Conservation (phyloP, 2,797 vertebrate species). For the Syngnathus rostellatus region DNA sequence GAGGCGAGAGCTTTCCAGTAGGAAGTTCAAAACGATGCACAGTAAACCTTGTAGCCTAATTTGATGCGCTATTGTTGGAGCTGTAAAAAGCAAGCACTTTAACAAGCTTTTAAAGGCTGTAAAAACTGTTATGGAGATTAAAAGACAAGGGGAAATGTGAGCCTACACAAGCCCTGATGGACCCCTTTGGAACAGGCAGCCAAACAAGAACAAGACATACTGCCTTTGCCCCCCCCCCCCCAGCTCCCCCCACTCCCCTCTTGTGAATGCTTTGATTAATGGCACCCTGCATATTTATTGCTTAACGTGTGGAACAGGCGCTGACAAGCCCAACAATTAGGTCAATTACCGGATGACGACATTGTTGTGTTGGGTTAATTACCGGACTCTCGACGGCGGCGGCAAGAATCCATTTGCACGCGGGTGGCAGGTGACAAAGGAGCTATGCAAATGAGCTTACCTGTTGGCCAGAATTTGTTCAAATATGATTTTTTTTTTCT, state of each 20-base stretch:
- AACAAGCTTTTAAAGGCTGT: constrained; percentile 46
- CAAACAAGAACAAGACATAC: constrained; percentile 42
- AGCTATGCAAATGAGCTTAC: constrained; percentile 58
- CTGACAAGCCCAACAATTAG: constrained; percentile 68
- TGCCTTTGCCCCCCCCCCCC: constrained; percentile 18
- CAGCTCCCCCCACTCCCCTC: constrained; percentile 22
- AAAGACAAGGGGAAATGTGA: constrained; percentile 21
- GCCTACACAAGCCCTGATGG: constrained; percentile 32
- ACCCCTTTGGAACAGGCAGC: constrained; percentile 22
- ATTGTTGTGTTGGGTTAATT: constrained; percentile 63
- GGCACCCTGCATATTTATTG: constrained; percentile 52
- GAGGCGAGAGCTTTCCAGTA: constrained; percentile 34
- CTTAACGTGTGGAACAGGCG: constrained; percentile 50
- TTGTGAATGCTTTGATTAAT: constrained; percentile 61
- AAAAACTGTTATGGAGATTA: constrained; percentile 43
- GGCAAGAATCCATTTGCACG: constrained; percentile 43
- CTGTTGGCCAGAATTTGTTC: constrained; percentile 23
- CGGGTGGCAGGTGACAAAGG: constrained; percentile 55
- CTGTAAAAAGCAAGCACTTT: constrained; percentile 48
- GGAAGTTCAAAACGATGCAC: constrained; percentile 20
- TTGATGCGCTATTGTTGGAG: constrained; percentile 40
- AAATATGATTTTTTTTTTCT: constrained; percentile 22
- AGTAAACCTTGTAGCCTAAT: constrained; percentile 19
- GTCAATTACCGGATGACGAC: constrained; percentile 63
- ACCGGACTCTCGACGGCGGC: constrained; percentile 12